phyloP scores from a whole-genome alignment of 2,113 vertebrate genomes.

The Ochotona princeps region DNA sequence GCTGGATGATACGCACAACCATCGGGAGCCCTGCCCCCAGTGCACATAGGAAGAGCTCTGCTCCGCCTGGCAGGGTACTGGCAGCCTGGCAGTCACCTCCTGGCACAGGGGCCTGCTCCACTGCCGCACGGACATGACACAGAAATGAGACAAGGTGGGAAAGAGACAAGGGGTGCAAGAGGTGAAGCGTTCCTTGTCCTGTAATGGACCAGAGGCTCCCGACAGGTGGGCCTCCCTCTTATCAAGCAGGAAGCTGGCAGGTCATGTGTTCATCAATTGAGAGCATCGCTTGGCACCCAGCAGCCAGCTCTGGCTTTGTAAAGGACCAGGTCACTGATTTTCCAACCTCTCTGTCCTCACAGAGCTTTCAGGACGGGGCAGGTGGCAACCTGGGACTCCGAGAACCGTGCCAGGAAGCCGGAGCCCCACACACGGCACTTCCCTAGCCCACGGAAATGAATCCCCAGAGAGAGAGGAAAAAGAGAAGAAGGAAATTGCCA shows the following conservation, averaged over 20 bases:
- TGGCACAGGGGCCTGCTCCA: neutral
- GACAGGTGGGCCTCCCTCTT: slow-evolving; percentile 78
- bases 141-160: slow-evolving; percentile 58
- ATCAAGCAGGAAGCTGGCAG: slow-evolving; percentile 85
- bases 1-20: too few relatives aligned
- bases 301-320: slow-evolving; percentile 70
- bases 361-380: slow-evolving; percentile 41
- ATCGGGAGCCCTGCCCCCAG: neutral
- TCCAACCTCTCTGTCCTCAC: slow-evolving; percentile 57
- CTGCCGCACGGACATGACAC: neutral
- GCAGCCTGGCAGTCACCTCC: neutral
- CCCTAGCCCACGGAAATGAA: slow-evolving; percentile 55
- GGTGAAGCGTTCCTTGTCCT: slow-evolving; percentile 74
- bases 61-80: neutral
- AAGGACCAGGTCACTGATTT: slow-evolving; percentile 60
- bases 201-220: slow-evolving; percentile 78
- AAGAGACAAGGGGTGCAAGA: slow-evolving; percentile 52
- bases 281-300: slow-evolving; percentile 84
- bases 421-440: neutral
- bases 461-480: slow-evolving; percentile 11
- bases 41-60: neutral
- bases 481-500: slow-evolving; percentile 67
- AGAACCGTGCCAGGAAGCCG: slow-evolving; percentile 36
- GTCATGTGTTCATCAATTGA: slow-evolving; percentile 89
- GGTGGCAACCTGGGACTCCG: neutral